Conservation (phyloP, 1,140 invertebrate genomes). For the Drosophila eugracilis region DNA sequence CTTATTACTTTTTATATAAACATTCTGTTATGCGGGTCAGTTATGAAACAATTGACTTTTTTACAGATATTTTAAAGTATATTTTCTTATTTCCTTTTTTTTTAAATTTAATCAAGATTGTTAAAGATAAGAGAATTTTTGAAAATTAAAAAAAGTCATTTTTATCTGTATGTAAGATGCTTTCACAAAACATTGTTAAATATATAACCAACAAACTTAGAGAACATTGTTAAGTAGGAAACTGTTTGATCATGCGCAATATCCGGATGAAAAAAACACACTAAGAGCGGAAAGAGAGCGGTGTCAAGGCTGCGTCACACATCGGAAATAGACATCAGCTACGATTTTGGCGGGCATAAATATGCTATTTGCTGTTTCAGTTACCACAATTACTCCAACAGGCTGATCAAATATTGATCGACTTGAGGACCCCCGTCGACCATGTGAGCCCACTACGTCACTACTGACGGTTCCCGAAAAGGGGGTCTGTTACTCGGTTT, state of each 20-base stretch:
- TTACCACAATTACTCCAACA: slow-evolving; percentile 74
- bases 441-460: slow-evolving; percentile 53
- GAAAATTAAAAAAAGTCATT: neutral
- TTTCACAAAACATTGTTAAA: too few species aligned
- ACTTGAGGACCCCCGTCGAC: slow-evolving; percentile 14
- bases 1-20: neutral
- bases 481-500: slow-evolving; percentile 34
- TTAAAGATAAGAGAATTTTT: neutral
- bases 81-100: too few species aligned
- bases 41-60: neutral
- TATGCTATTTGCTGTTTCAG: slow-evolving; percentile 58
- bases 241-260: slow-evolving; percentile 11
- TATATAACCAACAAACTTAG: too few species aligned
- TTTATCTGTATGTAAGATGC: too few species aligned
- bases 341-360: slow-evolving; percentile 54
- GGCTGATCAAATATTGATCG: slow-evolving; percentile 71
- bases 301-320: slow-evolving; percentile 48
- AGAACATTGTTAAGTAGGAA: neutral
- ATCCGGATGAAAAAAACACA: slow-evolving; percentile 9
- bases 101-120: too few species aligned
- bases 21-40: neutral
- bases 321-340: slow-evolving; percentile 58
- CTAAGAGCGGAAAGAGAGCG: slow-evolving; percentile 6
- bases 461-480: slow-evolving; percentile 16
- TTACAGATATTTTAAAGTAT: neutral